Evolutionary conservation across 2,113 vertebrate species (phyloP), one percentile per base, ranked within the genome.

Genomic region (Sialia sialis): DNA sequence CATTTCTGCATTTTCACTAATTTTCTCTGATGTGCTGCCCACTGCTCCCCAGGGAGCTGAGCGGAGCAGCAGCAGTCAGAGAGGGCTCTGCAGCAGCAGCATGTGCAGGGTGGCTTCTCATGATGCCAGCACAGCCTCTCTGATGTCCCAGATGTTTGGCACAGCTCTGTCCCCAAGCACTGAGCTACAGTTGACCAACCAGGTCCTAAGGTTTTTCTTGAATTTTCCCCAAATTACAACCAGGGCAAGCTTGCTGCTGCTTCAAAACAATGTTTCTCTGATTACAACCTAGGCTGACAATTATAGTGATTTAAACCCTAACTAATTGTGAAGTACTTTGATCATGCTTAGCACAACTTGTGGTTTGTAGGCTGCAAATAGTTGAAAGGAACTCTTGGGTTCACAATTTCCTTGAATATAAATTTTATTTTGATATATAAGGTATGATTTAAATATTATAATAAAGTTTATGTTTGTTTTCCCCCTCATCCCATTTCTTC

Each of bases 241-340:
- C 82, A 90, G 87, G 95, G 51, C 87, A 76, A 84, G 64, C 81
- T 87, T 87, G 77, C 85, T 92, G 75, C 83, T 64, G 72, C 88
- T 94, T 93, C 92, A 90, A 67, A 96, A 96, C 96, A 94, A 81
- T 49, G 84, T 96, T 96, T 95, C 95, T 96, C 95, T 95, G 95
- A 96, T 96, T 98, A 91, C 95, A 93, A 91, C 87, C 94, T 75
- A 56, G 85, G 84, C 97, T 97, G 97, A 98, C 97, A 98, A 98
- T 97, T 97, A 97, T 29, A 92, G 96, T 98, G 97, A 97, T 98
- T 98, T 97, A 97, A 97, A 97, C 89, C 96, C 97, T 90, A 97
- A 97, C 94, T 98, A 97, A 98, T 97, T 97, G 95, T 83, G 89
- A 94, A 93, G 92, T 63, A 94, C 97, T 98, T 98, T 98, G 97